Conservation (phyloP, 2,888 invertebrate species). For the Bursaphelenchus okinawaensis region DNA sequence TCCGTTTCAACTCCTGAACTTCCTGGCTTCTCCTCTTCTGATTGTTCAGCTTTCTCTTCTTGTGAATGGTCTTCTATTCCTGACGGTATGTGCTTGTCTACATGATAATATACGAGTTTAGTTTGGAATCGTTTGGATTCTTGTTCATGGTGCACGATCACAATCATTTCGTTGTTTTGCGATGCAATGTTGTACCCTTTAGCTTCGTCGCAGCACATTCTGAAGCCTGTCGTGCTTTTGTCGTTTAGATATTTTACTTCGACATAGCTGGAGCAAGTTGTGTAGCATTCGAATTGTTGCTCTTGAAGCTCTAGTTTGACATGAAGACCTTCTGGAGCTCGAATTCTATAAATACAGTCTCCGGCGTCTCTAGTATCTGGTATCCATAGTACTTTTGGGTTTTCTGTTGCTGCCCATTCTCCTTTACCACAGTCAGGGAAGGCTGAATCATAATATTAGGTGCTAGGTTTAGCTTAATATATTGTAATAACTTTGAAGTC, state of each 20-base stretch:
- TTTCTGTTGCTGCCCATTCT: slow-evolving; percentile 27
- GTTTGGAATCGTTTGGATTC: neutral
- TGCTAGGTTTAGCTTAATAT: no score
- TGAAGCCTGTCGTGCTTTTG: slow-evolving; percentile 36
- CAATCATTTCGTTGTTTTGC: neutral
- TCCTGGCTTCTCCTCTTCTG: no score
- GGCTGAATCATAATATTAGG: slow-evolving; percentile 18
- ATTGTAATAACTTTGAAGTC: no score
- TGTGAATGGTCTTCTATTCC: no score
- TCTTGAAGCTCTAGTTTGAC: slow-evolving; percentile 41
- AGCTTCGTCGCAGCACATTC: slow-evolving; percentile 36
- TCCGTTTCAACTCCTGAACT: no score
- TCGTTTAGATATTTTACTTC: slow-evolving; percentile 52
- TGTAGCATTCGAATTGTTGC: slow-evolving; percentile 42
- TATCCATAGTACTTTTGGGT: no score
- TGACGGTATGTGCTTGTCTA: neutral
- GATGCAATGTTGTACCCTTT: neutral
- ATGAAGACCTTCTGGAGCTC: slow-evolving; percentile 34
- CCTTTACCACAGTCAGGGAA: slow-evolving; percentile 24
- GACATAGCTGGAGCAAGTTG: slow-evolving; percentile 46
- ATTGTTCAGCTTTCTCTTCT: no score
- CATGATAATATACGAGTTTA: neutral
- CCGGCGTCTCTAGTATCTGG: neutral
- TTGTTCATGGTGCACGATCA: neutral
- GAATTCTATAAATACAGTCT: slow-evolving; percentile 27